Percentiles rank a stretch among this genome's conserved stretches.
These are phyloP conservation scores for Parazoanthus darwini DNA, from an alignment of 92 coral and sea anemone species.

Conservation along the genomic window DNA sequence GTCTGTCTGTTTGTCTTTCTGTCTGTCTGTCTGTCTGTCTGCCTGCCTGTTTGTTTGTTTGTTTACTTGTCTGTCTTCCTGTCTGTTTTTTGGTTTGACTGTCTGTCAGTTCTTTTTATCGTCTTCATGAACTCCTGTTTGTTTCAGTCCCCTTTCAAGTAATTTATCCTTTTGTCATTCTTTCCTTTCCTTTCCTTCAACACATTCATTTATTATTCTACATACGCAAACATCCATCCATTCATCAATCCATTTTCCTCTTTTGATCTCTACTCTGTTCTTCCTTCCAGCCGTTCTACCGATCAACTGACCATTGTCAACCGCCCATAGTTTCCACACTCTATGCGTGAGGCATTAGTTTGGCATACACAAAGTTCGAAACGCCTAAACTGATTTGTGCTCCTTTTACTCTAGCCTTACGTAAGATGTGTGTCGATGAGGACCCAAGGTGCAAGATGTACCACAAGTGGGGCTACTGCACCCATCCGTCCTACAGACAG, in stretches of 20 bases:
- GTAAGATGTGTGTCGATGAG: constrained; percentile 69
- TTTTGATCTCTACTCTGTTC: not conserved
- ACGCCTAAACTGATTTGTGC: too few relatives aligned
- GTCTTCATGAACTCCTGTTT: not conserved
- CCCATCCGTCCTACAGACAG: constrained; percentile 42
- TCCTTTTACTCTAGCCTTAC: not conserved
- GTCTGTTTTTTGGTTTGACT: not conserved
- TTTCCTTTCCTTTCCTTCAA: not conserved
- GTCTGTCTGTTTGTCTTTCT: not conserved
- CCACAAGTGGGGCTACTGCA: constrained; percentile 76
- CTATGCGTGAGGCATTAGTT: too few relatives aligned
- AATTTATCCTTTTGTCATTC: not conserved
- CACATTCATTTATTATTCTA: not conserved
- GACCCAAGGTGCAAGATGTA: constrained; percentile 74
- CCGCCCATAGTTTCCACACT: too few relatives aligned
- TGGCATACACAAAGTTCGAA: not conserved
- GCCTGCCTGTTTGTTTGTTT: not conserved
- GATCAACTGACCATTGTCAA: too few relatives aligned
- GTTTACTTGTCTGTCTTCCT: too few relatives aligned
- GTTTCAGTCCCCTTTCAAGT: not conserved
- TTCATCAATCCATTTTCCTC: too few relatives aligned
- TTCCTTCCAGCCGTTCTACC: not conserved
- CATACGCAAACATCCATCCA: not conserved
- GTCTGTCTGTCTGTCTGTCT: not conserved
- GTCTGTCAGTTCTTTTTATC: not conserved